Evolutionary conservation across 2,888 invertebrate genomes (phyloP), one percentile per base, ranked within the genome.

Genomic region (Gasteruption jaculator): DNA sequence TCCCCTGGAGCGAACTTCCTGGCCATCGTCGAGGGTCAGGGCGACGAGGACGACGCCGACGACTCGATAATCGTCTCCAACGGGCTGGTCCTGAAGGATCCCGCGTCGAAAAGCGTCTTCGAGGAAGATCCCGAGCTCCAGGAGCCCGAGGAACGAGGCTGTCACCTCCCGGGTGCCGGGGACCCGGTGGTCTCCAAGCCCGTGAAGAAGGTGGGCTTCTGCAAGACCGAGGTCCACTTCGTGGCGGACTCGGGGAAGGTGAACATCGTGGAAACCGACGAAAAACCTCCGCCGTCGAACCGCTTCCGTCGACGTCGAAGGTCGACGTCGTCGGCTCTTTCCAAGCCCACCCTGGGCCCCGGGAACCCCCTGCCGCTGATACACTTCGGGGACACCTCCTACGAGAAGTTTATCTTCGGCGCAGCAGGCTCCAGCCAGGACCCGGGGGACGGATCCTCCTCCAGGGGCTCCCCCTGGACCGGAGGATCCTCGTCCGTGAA

Each of bases 151-250:
- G n/a, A n/a, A n/a, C n/a, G n/a, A n/a, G n/a, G n/a, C n/a, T n/a
- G n/a, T n/a, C n/a, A n/a, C n/a, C n/a, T n/a, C n/a, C n/a, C n/a
- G n/a, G n/a, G n/a, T n/a, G n/a, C n/a, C n/a, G n/a, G n/a, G n/a
- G n/a, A n/a, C n/a, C n/a, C n/a, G n/a, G n/a, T n/a, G n/a, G n/a
- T n/a, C n/a, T n/a, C 38, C 33, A 73, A 74, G 53, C 78, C 74
- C 62, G 73, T 76, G 2, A 87, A 88, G 65, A 86, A 81, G 69
- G 90, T 91, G 0, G 89, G 85, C 58, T 91, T 91, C 68, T 87
- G 88, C 63, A 90, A 90, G 73, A 90, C 90, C 1, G 91, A 91
- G 73, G 81, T 91, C 18, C 91, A 91, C 68, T 90, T 90, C 65
- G 85, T 88, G 0, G 85, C 87, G 11, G 90, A 90, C 63, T 85